Evolutionary conservation across 1,140 invertebrate genomes (phyloP), one percentile per base, ranked within the genome.

Genomic region (Calephelis nemesis): DNA sequence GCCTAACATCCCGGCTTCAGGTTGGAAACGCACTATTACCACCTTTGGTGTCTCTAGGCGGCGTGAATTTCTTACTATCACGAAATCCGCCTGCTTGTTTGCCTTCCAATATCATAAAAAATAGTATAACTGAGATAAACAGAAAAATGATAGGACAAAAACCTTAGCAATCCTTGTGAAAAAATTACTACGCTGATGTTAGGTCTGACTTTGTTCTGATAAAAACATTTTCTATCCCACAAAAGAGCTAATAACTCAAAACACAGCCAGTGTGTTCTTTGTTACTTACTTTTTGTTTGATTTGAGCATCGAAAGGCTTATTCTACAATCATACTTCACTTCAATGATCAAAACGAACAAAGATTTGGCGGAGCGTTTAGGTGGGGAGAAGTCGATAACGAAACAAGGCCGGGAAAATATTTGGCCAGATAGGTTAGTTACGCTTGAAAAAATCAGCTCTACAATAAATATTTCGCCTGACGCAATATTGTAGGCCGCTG

Each of bases 381-480:
- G 19, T 30, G 54, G 30, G 30, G 54, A 58, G 52, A 12, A 39
- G 54, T 58, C 19, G 30, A 58, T 58, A 39, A 39, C 54, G 54
- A 58, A 58, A 58, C 54, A 58, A 58, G 54, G 54, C 12, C 54
- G 30, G 54, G 54, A 58, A 58, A 58, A 58, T 58, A 58, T 58
- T 58, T 58, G 54, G 54, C 54, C 39, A 58, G 54, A 30, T 58
- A 58, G 54, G 54, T 58, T 58, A 58, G 54, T 58, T 39, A 58
- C 54, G 68, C 62, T 67, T 40, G 47, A 72, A 75, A 77, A 42
- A 58, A 58, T 12, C 62, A 63, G 10, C 11, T 10, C 6, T 47
- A 63, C 42, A 45, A 63, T 62, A 62, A 62, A 62, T 63, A 47
- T 47, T 30, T 42, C 12, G 9, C 1, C 5, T 11, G 12, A 52